Conservation (phyloP, 2,113 vertebrate species). For the Gallinago undulata region DNA sequence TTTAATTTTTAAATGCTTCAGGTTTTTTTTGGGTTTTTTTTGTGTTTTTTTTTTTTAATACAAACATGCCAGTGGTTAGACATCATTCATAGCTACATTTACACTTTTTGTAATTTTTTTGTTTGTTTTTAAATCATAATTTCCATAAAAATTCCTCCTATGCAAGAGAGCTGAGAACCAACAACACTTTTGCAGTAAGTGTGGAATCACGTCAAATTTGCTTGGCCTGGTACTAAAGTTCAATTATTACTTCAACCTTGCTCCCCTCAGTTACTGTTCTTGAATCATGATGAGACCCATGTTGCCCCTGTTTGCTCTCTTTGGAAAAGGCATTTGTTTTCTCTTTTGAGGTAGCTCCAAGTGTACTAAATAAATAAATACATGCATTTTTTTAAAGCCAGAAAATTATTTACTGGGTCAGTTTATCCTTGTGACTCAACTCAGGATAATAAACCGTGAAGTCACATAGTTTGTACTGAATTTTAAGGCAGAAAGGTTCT, state of each 20-base stretch:
- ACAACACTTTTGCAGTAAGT: not conserved
- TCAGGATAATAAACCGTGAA: not conserved
- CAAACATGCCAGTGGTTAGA: not conserved
- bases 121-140: not conserved
- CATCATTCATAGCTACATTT: not conserved
- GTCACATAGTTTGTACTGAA: not conserved
- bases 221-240: not conserved
- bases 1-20: not conserved
- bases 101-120: not conserved
- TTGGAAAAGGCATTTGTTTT: not conserved
- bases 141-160: not conserved
- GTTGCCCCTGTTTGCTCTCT: not conserved
- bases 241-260: not conserved
- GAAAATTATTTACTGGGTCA: not conserved
- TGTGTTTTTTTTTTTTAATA: not conserved
- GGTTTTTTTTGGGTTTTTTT: rapidly evolving
- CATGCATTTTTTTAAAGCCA: not conserved
- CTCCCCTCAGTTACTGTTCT: not conserved
- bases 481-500: not conserved
- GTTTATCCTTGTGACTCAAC: not conserved
- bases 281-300: not conserved
- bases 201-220: rapidly evolving
- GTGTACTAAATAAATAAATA: not conserved
- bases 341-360: not conserved
- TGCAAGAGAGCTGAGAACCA: not conserved